phyloP scores from a whole-genome alignment of 2,888 invertebrate species.

The Coelopa pilipes region DNA sequence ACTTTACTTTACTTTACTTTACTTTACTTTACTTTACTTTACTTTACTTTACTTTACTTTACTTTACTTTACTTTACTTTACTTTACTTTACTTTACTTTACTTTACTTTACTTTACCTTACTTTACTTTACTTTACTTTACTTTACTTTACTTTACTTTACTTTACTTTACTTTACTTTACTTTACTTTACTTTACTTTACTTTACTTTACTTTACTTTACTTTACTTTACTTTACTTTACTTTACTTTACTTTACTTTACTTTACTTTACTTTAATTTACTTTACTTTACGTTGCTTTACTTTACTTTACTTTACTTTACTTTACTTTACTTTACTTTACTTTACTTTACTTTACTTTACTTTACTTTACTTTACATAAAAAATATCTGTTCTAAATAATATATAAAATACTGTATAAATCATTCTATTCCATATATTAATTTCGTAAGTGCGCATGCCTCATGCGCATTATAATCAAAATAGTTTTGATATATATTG shows the following conservation, averaged over 20 bases:
- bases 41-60: slow-evolving; percentile 28
- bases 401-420: too few relatives aligned
- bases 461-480: too few relatives aligned
- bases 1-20: slow-evolving; percentile 29
- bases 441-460: slow-evolving; percentile 4
- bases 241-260: slow-evolving; percentile 26
- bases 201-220: slow-evolving; percentile 30
- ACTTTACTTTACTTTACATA: slow-evolving; percentile 29
- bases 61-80: slow-evolving; percentile 27
- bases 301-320: slow-evolving; percentile 28
- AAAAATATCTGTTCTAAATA: too few relatives aligned
- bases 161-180: slow-evolving; percentile 29
- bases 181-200: slow-evolving; percentile 30
- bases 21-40: slow-evolving; percentile 30
- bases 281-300: slow-evolving; percentile 28
- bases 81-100: slow-evolving; percentile 21
- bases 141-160: slow-evolving; percentile 30
- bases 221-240: slow-evolving; percentile 31
- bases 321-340: slow-evolving; percentile 29
- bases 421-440: too few relatives aligned
- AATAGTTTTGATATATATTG: too few relatives aligned
- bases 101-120: slow-evolving; percentile 18
- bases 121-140: slow-evolving; percentile 25
- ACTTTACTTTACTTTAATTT: too few relatives aligned
- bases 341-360: slow-evolving; percentile 30